Percentiles rank a stretch among this genome's conserved stretches.
Conservation (phyloP, 2,113 vertebrate genomes). For the Anolis carolinensis region DNA sequence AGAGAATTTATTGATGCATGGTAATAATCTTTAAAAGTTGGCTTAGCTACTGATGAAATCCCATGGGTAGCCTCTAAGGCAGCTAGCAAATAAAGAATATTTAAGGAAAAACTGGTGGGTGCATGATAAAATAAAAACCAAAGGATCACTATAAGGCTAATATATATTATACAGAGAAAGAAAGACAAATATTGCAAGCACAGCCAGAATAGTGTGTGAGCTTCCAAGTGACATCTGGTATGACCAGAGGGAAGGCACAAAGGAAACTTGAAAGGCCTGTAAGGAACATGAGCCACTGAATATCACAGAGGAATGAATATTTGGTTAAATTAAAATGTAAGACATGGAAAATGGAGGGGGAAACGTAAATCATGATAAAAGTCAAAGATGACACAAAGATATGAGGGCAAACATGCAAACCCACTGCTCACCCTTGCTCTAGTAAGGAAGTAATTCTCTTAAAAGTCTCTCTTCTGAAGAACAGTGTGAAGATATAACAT, state of each 20-base stretch:
- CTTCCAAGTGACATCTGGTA: conserved; percentile 50
- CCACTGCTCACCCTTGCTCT: conserved; percentile 22
- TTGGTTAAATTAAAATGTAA: conserved; percentile 62
- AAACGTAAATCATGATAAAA: conserved; percentile 34
- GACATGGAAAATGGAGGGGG: conserved; percentile 39
- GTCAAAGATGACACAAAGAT: conserved; percentile 53
- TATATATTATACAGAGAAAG: not conserved
- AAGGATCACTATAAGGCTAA: conserved; percentile 31
- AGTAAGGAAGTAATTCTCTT: conserved; percentile 30
- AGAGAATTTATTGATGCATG: not conserved
- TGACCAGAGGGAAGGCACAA: not conserved
- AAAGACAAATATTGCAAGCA: conserved; percentile 40
- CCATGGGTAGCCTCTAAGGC: conserved; percentile 12
- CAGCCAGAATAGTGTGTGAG: conserved; percentile 21
- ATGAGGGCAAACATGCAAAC: conserved; percentile 39
- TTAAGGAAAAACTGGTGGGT: not conserved
- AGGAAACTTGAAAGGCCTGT: conserved; percentile 48
- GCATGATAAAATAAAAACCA: conserved; percentile 28
- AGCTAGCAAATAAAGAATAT: conserved; percentile 25
- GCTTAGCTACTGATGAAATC: conserved; percentile 31
- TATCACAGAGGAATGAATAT: conserved; percentile 32
- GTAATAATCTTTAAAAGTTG: conserved; percentile 7
- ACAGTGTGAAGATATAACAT: conserved; percentile 39
- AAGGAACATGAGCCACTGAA: conserved; percentile 55
- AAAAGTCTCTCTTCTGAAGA: not conserved